Percentiles rank a stretch among this genome's conserved stretches.
These are phyloP conservation scores for Nephrotoma flavescens DNA, from an alignment of 2,888 invertebrate species.

Conservation along the genomic window DNA sequence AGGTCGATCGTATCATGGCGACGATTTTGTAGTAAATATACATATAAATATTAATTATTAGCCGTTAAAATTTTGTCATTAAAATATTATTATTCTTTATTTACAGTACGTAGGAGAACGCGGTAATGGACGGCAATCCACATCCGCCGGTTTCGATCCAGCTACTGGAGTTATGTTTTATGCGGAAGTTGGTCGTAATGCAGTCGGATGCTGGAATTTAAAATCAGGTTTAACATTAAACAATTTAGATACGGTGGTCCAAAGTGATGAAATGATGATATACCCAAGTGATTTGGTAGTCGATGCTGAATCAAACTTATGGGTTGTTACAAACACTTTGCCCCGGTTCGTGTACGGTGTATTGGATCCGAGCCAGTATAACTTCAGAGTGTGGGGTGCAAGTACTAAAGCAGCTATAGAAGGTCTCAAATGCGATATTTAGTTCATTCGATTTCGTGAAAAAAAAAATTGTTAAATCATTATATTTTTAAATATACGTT, in stretches of 20 bases:
- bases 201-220: constrained; percentile 62
- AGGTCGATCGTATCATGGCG: constrained; percentile 36
- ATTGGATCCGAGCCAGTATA: constrained; percentile 41
- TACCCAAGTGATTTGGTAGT: constrained; percentile 4
- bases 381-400: constrained; percentile 44
- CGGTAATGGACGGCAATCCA: constrained; percentile 48
- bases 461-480: too few species aligned
- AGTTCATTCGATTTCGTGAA: too few species aligned
- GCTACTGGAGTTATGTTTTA: constrained; percentile 48
- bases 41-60: not conserved
- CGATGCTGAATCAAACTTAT: constrained; percentile 4
- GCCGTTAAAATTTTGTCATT: not conserved
- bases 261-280: not conserved
- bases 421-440: not conserved
- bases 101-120: constrained; percentile 44
- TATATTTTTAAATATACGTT: too few species aligned
- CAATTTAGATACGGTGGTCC: not conserved
- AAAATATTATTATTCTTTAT: constrained; percentile 7
- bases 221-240: constrained; percentile 22
- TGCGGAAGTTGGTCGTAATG: constrained; percentile 53
- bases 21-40: constrained; percentile 35
- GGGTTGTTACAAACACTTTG: constrained; percentile 38
- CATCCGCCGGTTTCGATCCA: constrained; percentile 50
- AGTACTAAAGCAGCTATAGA: not conserved
- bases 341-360: constrained; percentile 49